Conservation (phyloP, 2,888 invertebrate species). For the Harmothoe impar region DNA sequence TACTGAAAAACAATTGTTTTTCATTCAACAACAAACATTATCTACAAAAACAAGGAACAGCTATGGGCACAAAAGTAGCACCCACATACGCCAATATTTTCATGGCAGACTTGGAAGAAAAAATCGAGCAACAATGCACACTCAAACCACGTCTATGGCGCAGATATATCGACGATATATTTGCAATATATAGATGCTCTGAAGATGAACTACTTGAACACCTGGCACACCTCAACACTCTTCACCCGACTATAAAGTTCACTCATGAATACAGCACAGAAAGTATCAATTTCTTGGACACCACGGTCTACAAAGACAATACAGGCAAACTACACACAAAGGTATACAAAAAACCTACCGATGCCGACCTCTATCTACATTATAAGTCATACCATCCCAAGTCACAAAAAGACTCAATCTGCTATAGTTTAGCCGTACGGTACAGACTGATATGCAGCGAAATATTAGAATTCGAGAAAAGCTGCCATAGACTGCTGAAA, state of each 20-base stretch:
- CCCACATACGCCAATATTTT: background rate
- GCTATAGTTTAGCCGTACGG: background rate
- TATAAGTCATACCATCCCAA: background rate
- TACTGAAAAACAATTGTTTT: slow-evolving; percentile 18
- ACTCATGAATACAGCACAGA: background rate
- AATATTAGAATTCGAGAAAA: background rate
- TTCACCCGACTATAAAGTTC: background rate
- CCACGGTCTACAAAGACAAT: background rate
- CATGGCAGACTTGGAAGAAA: background rate
- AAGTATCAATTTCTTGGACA: background rate
- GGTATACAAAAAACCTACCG: background rate
- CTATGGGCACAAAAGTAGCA: background rate
- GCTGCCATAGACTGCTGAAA: background rate
- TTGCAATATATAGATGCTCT: background rate
- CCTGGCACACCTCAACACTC: background rate
- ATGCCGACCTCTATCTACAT: background rate
- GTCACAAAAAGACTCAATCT: slow-evolving; percentile 13
- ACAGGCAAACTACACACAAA: background rate
- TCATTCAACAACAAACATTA: background rate
- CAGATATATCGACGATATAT: background rate
- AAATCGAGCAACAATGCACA: background rate
- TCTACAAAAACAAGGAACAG: slow-evolving; percentile 11
- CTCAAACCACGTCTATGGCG: background rate
- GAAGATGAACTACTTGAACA: background rate
- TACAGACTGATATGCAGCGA: background rate